A percentile compares a stretch with the other conserved stretches of the same genome.
Evolutionary conservation across 2,797 vertebrate genomes (phyloP).

Genomic region (Scomberomorus guttatus): DNA sequence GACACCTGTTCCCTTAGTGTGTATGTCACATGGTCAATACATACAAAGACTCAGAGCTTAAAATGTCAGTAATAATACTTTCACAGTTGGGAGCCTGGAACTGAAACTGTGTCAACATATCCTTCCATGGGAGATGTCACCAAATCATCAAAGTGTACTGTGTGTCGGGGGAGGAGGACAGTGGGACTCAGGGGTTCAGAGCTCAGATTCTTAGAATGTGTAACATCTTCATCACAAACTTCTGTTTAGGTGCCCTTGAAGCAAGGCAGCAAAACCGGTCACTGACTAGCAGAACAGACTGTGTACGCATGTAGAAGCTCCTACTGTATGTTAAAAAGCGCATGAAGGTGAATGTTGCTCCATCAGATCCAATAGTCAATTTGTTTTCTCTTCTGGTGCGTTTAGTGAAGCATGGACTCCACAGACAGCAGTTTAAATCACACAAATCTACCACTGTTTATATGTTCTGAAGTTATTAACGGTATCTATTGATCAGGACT

Average conservation of each 20-base stretch:
- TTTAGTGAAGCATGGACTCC: no score
- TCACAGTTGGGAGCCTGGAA: background rate
- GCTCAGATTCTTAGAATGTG: background rate
- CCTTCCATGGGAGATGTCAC: background rate
- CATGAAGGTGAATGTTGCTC: background rate
- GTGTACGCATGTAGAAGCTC: no score
- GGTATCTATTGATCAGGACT: no score
- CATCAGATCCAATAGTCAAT: no score
- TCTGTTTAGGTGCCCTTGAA: background rate
- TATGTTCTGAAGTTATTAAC: no score
- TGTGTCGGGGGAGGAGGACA: background rate
- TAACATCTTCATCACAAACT: background rate
- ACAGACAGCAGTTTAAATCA: no score
- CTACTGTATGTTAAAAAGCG: background rate
- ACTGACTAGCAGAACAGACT: background rate
- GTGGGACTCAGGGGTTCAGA: background rate
- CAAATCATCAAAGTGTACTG: accelerated
- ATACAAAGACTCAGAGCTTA: background rate
- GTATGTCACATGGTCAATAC: conserved; percentile 47
- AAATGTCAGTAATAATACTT: background rate
- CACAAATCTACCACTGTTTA: no score
- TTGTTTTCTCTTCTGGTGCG: no score
- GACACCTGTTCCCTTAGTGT: conserved; percentile 81
- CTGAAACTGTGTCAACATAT: background rate
- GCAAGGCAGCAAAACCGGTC: background rate